Base-by-base conservation (phyloP, 2,113 vertebrate species). In the Aspiorhynchus laticeps region DNA sequence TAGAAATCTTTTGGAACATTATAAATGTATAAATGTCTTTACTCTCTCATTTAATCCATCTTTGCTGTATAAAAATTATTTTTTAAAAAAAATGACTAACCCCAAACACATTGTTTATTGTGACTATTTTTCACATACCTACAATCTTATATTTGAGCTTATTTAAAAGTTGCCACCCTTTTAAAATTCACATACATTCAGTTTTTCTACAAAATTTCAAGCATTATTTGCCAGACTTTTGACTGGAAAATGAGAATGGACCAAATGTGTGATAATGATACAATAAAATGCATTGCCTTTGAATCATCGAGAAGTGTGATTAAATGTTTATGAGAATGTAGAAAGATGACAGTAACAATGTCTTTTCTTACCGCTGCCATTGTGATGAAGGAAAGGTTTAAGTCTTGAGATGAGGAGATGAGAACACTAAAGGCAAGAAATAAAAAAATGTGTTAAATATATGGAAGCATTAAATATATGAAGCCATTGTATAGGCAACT, bases 361-460 rank as follows among this genome's bases (percentile, higher is more conserved):
- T 28, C 46, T 17, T 51, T 51, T 51, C 94, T 95, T 89, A 95
- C 95, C 77, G 93, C 95, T 93, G 95, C 94, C 95, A 95, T 95
- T 88, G 89, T 93, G 41, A 67, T 14, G 77, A 48, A 83, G 81
- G 41, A 48, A 36, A 9, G 56, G 41, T 89, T 87, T 91, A 79
- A 71, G 87, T 85, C 38, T 59, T 88, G 24, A 33, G 51, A 71
- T 53, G 43, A 31, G 56, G 81, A 90, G 38, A 74, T 86, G 73
- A 48, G 4, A 90, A 86, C 90, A 41, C 93, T 93, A 46, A 26
- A 87, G 89, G 76, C 33, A 82, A 80, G 33, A 88, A 83, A 11
- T 36, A 76, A 80, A 53, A 53, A 53, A 5, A 21, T 51, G 12
- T 51, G 15, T 51, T 17, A 51, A 51, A 51, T 17, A 51, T 53